Evolutionary conservation across 2,888 invertebrate genomes (phyloP).

Genomic region (Bombylius discolor): DNA sequence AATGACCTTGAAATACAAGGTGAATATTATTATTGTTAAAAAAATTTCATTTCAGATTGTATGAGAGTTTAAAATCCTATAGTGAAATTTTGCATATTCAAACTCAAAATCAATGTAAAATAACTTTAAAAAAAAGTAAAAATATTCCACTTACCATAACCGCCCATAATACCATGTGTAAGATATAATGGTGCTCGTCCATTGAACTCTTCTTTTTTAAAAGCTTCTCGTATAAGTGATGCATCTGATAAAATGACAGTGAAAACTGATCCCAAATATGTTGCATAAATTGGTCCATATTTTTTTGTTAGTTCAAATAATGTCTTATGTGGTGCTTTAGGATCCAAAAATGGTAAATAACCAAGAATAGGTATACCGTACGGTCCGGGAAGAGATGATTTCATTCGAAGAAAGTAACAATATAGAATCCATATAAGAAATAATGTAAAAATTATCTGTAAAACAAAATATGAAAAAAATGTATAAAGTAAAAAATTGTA

Average conservation of each 20-base stretch:
- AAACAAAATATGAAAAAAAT: background rate
- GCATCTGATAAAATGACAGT: conserved; percentile 68
- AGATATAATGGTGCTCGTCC: conserved; percentile 67
- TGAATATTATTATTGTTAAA: no score
- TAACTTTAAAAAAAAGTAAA: background rate
- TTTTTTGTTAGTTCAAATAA: conserved; percentile 50
- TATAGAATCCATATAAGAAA: conserved; percentile 10
- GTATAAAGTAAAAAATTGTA: background rate
- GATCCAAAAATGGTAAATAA: conserved; percentile 60
- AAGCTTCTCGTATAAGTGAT: conserved; percentile 54
- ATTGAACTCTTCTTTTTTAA: conserved; percentile 56
- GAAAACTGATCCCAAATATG: conserved; percentile 60
- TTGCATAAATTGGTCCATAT: conserved; percentile 61
- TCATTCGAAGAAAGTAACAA: background rate
- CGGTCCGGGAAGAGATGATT: conserved; percentile 59
- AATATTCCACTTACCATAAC: conserved; percentile 53
- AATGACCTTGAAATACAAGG: background rate
- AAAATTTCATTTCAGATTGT: background rate
- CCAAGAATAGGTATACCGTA: conserved; percentile 66
- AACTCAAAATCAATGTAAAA: no score
- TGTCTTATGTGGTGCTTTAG: conserved; percentile 54
- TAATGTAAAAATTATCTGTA: background rate
- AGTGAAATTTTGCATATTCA: no score
- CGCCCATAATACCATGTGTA: conserved; percentile 77
- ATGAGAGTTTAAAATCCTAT: no score